Evolutionary conservation across 2,888 invertebrate genomes (phyloP).

Genomic region (Volucella inflata): DNA sequence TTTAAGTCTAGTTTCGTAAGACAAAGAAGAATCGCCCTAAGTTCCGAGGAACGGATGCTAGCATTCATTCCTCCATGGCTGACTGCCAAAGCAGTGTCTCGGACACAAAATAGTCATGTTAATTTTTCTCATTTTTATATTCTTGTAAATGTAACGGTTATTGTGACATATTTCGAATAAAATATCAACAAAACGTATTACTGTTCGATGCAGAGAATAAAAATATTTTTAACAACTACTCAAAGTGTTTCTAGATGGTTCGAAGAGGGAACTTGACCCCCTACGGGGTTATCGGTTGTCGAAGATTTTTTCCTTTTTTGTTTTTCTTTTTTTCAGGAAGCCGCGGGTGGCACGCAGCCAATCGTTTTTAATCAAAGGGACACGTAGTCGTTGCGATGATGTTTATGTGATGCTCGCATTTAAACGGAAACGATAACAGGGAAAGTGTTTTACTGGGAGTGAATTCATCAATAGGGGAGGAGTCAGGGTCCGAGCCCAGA

Average conservation of each 20-base stretch:
- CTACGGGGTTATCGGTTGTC: slow-evolving; percentile 53
- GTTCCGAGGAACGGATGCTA: slow-evolving; percentile 41
- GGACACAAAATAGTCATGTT: slow-evolving; percentile 34
- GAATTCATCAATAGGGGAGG: not conserved
- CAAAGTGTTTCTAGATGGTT: slow-evolving; percentile 22
- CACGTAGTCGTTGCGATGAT: slow-evolving; percentile 32
- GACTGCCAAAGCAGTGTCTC: slow-evolving; percentile 64
- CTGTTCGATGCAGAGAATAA: slow-evolving; percentile 49
- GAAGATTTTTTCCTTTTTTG: not conserved
- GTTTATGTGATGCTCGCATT: not conserved
- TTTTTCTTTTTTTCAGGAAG: slow-evolving; percentile 7
- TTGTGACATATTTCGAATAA: slow-evolving; percentile 40
- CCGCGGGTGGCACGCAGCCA: slow-evolving; percentile 13
- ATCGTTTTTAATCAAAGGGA: slow-evolving; percentile 18
- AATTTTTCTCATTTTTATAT: slow-evolving; percentile 28
- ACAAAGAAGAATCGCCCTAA: slow-evolving; percentile 35
- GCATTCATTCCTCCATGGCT: slow-evolving; percentile 34
- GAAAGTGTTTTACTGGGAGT: slow-evolving; percentile 1
- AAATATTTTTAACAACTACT: slow-evolving; percentile 65
- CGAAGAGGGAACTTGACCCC: slow-evolving; percentile 15
- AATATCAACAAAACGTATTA: slow-evolving; percentile 47
- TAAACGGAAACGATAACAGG: not conserved
- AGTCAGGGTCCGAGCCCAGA: not conserved
- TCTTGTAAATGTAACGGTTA: slow-evolving; percentile 44
- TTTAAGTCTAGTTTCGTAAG: slow-evolving; percentile 58